phyloP scores from a whole-genome alignment of 30 jellyfish, hydroid and myxozoan species.

The Cassiopea xamachana region DNA sequence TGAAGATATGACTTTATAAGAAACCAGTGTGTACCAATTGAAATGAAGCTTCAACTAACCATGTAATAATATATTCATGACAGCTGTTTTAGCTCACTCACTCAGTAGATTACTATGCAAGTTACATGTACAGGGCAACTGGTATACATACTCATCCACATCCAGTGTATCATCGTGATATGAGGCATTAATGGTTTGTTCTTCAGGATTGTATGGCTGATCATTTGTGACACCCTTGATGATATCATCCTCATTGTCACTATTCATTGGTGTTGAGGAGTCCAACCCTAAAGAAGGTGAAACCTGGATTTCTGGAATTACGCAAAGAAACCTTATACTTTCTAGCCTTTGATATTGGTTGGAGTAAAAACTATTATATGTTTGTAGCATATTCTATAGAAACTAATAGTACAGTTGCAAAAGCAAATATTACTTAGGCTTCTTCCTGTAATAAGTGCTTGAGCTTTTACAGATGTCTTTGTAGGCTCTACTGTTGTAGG shows the following conservation, averaged over 20 bases:
- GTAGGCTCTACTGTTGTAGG: background rate
- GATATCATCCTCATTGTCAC: conserved; percentile 28
- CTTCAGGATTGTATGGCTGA: conserved; percentile 17
- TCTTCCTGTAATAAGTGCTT: conserved; percentile 23
- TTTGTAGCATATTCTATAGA: background rate
- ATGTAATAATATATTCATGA: too few species aligned
- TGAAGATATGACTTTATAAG: background rate
- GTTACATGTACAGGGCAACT: background rate
- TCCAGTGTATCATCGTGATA: conserved; percentile 3
- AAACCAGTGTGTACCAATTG: background rate
- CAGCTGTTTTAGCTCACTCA: too few species aligned
- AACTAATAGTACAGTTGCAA: background rate
- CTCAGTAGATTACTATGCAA: background rate
- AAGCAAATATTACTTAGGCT: conserved; percentile 13
- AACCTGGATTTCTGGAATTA: conserved; percentile 10
- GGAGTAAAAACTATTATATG: background rate
- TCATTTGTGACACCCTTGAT: background rate
- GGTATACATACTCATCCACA: background rate
- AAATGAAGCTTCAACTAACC: background rate
- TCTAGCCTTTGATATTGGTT: too few species aligned
- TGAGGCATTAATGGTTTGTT: background rate
- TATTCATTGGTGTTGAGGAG: conserved; percentile 12
- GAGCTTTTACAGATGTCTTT: conserved; percentile 14
- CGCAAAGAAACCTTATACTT: background rate
- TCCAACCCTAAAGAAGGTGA: background rate